Percentiles rank a stretch among this genome's conserved stretches.
Evolutionary conservation across 2,113 vertebrate species (phyloP).

Genomic region (Aythya baeri): DNA sequence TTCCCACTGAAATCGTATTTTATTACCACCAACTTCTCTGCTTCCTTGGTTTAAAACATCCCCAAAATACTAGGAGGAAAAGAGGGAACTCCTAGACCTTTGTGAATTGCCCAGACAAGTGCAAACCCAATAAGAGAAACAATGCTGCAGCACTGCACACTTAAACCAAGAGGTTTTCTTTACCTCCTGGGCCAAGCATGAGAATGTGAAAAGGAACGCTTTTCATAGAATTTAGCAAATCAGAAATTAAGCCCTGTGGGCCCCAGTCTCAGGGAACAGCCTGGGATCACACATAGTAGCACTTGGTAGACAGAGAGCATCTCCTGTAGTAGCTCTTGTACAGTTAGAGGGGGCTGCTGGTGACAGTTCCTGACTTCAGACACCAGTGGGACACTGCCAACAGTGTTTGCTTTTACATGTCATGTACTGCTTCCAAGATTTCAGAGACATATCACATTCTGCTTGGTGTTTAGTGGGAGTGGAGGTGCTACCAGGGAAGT

Average conservation of each 20-base stretch:
- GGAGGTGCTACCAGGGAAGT: not conserved
- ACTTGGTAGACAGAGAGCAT: not conserved
- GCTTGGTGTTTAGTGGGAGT: not conserved
- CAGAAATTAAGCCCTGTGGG: not conserved
- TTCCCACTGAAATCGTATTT: not conserved
- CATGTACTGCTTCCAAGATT: rapidly evolving
- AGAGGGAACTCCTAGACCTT: not conserved
- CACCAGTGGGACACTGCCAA: rapidly evolving
- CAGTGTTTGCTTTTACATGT: rapidly evolving
- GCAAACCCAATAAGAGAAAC: not conserved
- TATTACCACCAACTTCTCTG: not conserved
- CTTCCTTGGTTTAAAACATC: not conserved
- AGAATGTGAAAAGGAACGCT: not conserved
- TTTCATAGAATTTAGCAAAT: not conserved
- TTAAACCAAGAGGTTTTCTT: rapidly evolving
- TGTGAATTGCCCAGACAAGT: not conserved
- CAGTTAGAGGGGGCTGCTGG: not conserved
- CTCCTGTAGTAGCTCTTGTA: rapidly evolving
- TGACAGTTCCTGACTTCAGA: not conserved
- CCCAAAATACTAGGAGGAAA: not conserved
- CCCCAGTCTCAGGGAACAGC: rapidly evolving
- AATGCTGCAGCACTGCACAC: not conserved
- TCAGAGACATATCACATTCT: not conserved
- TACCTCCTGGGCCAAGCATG: not conserved
- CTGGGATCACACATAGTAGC: not conserved